Evolutionary conservation across 2,797 vertebrate genomes (phyloP).

Genomic region (Ceryle rudis): DNA sequence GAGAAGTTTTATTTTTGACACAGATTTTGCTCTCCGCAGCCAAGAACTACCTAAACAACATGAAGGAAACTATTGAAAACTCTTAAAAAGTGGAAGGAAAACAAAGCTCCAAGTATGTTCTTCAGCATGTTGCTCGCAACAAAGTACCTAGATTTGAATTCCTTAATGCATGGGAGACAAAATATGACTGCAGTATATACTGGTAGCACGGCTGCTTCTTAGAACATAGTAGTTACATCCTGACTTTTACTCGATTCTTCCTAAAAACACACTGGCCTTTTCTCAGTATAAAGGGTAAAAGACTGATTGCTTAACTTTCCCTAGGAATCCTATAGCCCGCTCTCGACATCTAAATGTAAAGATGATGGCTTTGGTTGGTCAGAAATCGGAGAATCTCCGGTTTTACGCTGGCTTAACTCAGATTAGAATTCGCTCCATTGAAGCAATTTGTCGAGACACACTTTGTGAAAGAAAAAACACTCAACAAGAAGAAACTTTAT

Average conservation of each 20-base stretch:
- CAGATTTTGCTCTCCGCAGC: not conserved
- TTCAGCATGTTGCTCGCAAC: not conserved
- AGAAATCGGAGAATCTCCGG: not conserved
- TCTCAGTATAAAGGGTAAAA: not conserved
- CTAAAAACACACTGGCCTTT: not conserved
- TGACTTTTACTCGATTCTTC: not conserved
- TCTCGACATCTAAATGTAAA: not conserved
- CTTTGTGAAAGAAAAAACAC: not conserved
- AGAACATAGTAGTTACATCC: not conserved
- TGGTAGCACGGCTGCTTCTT: not conserved
- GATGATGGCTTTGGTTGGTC: not conserved
- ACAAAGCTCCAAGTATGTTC: not conserved
- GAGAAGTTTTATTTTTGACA: not conserved
- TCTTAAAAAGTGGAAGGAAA: not conserved
- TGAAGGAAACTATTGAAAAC: not conserved
- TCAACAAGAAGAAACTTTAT: not conserved
- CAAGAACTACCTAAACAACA: not conserved
- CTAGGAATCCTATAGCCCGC: not conserved
- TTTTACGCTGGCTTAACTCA: not conserved
- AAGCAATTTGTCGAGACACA: not conserved
- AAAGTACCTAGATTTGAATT: not conserved
- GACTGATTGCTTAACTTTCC: not conserved
- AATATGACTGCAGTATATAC: not conserved
- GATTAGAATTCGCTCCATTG: not conserved
- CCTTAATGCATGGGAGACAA: not conserved